Evolutionary conservation across 2,888 invertebrate species (phyloP).

Genomic region (Isotomurus palustris): DNA sequence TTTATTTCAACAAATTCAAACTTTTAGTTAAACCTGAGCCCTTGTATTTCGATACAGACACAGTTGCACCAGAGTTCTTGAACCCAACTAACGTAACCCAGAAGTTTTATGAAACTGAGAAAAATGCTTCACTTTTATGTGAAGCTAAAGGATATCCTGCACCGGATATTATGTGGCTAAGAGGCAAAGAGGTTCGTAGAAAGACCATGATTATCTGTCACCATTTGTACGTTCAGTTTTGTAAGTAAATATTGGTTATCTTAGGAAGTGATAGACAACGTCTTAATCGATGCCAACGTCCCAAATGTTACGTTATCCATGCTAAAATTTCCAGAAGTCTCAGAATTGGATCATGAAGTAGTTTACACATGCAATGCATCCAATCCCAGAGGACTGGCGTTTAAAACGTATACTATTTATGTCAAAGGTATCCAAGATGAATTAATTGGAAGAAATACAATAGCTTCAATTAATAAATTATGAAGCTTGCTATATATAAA

Average conservation of each 20-base stretch:
- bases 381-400: conserved; percentile 27
- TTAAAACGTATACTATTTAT: conserved; percentile 22
- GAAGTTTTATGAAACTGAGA: conserved; percentile 14
- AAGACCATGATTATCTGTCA: background rate
- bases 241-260: background rate
- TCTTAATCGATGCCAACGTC: conserved; percentile 13
- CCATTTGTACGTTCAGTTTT: background rate
- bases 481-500: background rate
- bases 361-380: conserved; percentile 36
- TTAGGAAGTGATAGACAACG: conserved; percentile 25
- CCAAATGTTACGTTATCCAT: conserved; percentile 22
- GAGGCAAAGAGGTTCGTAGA: conserved; percentile 22
- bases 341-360: conserved; percentile 20
- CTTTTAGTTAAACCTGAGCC: background rate
- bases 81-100: conserved; percentile 25
- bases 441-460: no score
- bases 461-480: no score
- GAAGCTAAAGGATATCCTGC: conserved; percentile 31
- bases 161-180: conserved; percentile 31
- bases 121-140: conserved; percentile 25
- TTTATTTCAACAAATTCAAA: background rate
- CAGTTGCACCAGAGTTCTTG: conserved; percentile 19
- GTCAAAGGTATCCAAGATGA: conserved; percentile 34
- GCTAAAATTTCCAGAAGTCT: conserved; percentile 17
- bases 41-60: conserved; percentile 15